Evolutionary conservation across 2,888 invertebrate species (phyloP), one percentile per base, ranked within the genome.

Genomic region (Pimpla rufipes): DNA sequence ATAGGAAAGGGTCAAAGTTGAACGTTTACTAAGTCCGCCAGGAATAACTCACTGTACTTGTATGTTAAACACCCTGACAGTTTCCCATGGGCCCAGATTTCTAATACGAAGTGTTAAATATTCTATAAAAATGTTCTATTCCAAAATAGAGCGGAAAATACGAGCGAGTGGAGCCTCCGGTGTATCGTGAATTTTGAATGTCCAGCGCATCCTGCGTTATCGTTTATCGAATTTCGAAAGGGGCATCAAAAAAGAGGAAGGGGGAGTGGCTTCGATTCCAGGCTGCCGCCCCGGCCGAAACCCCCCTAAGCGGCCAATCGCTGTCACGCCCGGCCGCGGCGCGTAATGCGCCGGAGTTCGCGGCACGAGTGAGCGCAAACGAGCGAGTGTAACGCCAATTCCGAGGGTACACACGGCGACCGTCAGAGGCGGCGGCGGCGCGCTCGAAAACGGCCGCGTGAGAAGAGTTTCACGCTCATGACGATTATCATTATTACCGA

Each of bases 401-500:
- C 64, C 71, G 59, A 66, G 71, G 29, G 23, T 73, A 47, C 50
- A 57, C 76, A 70, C 40, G 11, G 13, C 45, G 59, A 50, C 64
- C 42, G 40, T n/a, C 29, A 18, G 59, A 45, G 29, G 2, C 29
- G 55, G 29, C 18, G 13, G n/a, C 37, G 4, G 59, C 40, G 62
- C 35, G 62, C 80, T 83, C 79, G 47, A 73, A 79, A 80, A 83
- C 35, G n/a, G n/a, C 73, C 83, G 73, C 83, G 83, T 83, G 83
- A 83, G 80, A 83, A 80, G 68, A 83, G 83, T 83, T 83, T 80
- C 83, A 80, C 80, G 80, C 77, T 80, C 74, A 74, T 50, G 59
- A 71, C 42, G 37, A 74, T 74, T 50, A 45, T n/a, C n/a, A n/a
- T 62, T 37, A 59, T 62, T n/a, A 62, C 74, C 74, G 74, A 47